phyloP scores from a whole-genome alignment of 1,140 invertebrate genomes.

The Drosophila orosa region DNA sequence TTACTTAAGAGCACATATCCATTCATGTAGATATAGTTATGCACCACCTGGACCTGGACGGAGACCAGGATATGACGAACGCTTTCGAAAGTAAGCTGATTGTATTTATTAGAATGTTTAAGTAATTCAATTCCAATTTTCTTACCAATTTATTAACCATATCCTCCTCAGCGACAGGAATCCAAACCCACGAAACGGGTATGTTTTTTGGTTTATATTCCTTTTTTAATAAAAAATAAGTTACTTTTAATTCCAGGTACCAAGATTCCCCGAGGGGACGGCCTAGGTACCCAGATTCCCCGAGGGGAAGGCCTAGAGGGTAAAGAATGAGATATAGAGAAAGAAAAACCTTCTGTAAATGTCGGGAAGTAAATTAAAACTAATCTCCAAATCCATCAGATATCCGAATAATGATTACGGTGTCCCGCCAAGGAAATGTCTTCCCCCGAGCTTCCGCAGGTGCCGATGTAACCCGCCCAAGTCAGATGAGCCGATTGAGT shows the following conservation, averaged over 20 bases:
- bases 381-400: background rate
- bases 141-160: background rate
- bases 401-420: background rate
- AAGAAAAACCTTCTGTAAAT: background rate
- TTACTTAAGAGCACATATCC: background rate
- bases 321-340: background rate
- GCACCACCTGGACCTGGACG: constrained; percentile 6
- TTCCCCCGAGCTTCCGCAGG: background rate
- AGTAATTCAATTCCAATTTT: background rate
- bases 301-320: background rate
- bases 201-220: background rate
- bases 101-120: background rate
- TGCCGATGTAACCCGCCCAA: background rate
- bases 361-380: background rate
- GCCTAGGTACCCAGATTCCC: background rate
- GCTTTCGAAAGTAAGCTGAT: constrained; percentile 7
- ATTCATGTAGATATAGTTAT: constrained; percentile 8
- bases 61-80: constrained; percentile 4
- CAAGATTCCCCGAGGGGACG: background rate
- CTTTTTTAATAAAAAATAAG: background rate
- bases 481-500: background rate
- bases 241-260: background rate
- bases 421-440: background rate
- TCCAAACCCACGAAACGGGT: background rate
- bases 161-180: background rate